Evolutionary conservation across 2,888 invertebrate species (phyloP), one percentile per base, ranked within the genome.

Genomic region (Calliphora vomitoria): DNA sequence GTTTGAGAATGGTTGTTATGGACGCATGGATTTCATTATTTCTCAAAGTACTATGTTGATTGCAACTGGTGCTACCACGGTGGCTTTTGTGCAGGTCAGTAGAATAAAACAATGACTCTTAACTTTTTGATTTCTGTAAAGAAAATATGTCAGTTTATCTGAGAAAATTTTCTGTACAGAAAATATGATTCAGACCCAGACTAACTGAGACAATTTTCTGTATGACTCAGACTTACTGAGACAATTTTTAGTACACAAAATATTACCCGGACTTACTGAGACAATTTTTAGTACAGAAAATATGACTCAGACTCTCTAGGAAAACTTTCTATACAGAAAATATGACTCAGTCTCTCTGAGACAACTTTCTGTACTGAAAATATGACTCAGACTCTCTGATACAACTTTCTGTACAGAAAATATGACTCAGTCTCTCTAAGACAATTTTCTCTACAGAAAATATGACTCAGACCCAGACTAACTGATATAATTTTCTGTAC

Each of bases 31-130:
- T 72, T 94, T 95, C 89, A 93, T 96, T 86, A 94, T 96, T n/a
- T 95, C 95, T 89, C 96, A 96, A 92, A 96, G 97, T 91, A 95
- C 96, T 41, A 95, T 96, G 80, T 94, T 97, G 75, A 93, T 97
- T 86, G 96, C 96, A 4, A 96, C 96, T 72, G 97, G 97, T 5
- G 97, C 97, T 5, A 94, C 96, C 90, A 96, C 97, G n/a, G 96
- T 97, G 85, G 96, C 96, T 8, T 95, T 97, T 90, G 96, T 97
- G 88, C 97, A 97, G 95, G 96, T 96, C 92, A 78, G 81, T 15
- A 11, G 18, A 20, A 20, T 8, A 10, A 53, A 13, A 2, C 2
- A 11, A 2, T 44, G 35, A 35, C 35, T 35, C 5, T 4, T 35
- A 35, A 35, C 4, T 35, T 35, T 5, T 5, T 4, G 4, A 35